These are phyloP conservation scores for Corythucha ciliata DNA, from an alignment of 2,888 invertebrate genomes.

Conservation along the genomic window DNA sequence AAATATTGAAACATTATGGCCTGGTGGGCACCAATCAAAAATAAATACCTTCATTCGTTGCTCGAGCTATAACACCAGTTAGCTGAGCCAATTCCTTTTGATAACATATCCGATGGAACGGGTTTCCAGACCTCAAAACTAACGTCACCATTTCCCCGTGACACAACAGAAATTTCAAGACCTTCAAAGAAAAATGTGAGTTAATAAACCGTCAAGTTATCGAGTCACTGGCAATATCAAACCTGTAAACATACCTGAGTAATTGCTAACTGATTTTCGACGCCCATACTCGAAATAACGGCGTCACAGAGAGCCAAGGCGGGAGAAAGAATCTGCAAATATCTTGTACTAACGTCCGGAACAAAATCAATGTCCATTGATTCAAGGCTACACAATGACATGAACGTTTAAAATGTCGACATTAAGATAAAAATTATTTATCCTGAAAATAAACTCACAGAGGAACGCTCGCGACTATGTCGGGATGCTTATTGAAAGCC, in stretches of 20 bases:
- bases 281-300: constrained; percentile 69
- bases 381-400: neutral
- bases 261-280: constrained; percentile 72
- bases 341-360: constrained; percentile 58
- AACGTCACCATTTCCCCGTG: constrained; percentile 74
- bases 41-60: constrained; percentile 47
- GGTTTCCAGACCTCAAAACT: constrained; percentile 60
- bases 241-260: constrained; percentile 48
- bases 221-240: neutral
- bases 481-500: constrained; percentile 65
- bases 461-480: constrained; percentile 42
- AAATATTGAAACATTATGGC: neutral
- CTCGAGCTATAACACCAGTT: constrained; percentile 63
- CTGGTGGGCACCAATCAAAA: neutral
- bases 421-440: neutral
- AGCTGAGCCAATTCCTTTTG: constrained; percentile 66
- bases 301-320: constrained; percentile 72
- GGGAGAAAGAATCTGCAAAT: constrained; percentile 73
- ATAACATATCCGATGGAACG: constrained; percentile 54
- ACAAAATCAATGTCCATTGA: constrained; percentile 43
- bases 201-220: neutral
- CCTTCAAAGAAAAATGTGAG: constrained; percentile 36
- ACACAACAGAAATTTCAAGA: constrained; percentile 67
- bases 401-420: neutral
- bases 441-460: constrained; percentile 22